phyloP scores from a whole-genome alignment of 2,888 invertebrate species.

The Heteromyza rotundicornis region DNA sequence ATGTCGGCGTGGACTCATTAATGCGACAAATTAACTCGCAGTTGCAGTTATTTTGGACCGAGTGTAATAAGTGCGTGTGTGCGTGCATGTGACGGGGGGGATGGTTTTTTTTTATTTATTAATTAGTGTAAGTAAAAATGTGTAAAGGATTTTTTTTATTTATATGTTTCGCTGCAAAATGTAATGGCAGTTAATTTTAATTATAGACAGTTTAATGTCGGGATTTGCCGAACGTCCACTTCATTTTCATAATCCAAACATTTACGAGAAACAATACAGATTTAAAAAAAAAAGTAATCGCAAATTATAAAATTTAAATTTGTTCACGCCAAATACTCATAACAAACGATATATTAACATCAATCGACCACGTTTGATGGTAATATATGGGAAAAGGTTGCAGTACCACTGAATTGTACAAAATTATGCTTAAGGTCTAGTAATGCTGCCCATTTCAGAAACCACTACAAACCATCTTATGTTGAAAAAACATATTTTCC shows the following conservation, averaged over 20 bases:
- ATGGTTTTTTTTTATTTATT: constrained; percentile 24
- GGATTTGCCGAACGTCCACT: constrained; percentile 32
- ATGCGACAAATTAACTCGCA: constrained; percentile 40
- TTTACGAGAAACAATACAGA: not conserved
- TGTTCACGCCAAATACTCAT: too few relatives aligned
- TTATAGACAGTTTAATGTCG: constrained; percentile 40
- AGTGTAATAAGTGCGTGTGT: not conserved
- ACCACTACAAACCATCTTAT: too few relatives aligned
- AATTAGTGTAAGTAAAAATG: constrained; percentile 35
- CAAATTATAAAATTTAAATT: too few relatives aligned
- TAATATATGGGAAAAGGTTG: too few relatives aligned
- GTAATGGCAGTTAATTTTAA: constrained; percentile 41
- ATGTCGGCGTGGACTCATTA: constrained; percentile 29
- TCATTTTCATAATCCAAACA: constrained; percentile 24
- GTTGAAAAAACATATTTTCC: too few relatives aligned
- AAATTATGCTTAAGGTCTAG: too few relatives aligned
- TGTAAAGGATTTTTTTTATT: constrained; percentile 27
- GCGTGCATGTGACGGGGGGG: not conserved
- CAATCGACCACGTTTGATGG: too few relatives aligned
- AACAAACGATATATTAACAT: too few relatives aligned
- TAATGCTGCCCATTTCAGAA: too few relatives aligned
- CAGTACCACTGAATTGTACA: too few relatives aligned
- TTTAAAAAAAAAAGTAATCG: too few relatives aligned
- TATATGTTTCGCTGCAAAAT: constrained; percentile 1
- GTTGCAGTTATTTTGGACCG: not conserved